phyloP scores from a whole-genome alignment of 2,797 vertebrate species.

The Tragopan temminckii region DNA sequence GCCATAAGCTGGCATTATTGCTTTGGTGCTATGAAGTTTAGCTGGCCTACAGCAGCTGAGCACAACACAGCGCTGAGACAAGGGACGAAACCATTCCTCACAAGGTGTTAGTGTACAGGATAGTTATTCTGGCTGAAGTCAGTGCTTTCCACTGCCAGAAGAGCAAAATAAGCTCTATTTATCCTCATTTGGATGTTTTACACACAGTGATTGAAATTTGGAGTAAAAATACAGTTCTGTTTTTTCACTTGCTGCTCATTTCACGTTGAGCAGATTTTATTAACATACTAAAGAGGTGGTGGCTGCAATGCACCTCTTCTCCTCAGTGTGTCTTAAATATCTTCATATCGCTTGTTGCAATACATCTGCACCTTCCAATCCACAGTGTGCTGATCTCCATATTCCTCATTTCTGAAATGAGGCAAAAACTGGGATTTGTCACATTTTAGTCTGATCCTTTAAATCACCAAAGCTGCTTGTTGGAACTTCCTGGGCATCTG shows the following conservation, averaged over 20 bases:
- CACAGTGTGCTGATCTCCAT: neutral
- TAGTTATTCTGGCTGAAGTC: neutral
- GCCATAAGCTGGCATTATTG: neutral
- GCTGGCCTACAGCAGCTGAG: neutral
- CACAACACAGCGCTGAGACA: neutral
- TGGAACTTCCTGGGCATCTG: neutral
- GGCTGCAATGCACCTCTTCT: neutral
- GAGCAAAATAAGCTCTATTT: neutral
- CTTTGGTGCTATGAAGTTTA: neutral
- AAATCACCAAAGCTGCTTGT: neutral
- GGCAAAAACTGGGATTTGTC: neutral
- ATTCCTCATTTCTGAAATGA: neutral
- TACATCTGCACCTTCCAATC: neutral
- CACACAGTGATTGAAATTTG: neutral
- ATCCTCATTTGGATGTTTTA: neutral
- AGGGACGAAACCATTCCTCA: neutral
- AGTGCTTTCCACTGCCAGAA: neutral
- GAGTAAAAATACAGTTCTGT: rapidly evolving
- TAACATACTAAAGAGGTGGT: neutral
- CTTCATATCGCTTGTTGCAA: neutral
- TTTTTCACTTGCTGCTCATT: neutral
- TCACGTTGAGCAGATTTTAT: neutral
- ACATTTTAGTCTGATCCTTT: neutral
- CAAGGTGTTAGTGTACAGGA: rapidly evolving
- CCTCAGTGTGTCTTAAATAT: neutral